Evolutionary conservation across 23 tunicate genomes (phyloP), one percentile per base, ranked within the genome.

Genomic region (Halocynthia roretzi): DNA sequence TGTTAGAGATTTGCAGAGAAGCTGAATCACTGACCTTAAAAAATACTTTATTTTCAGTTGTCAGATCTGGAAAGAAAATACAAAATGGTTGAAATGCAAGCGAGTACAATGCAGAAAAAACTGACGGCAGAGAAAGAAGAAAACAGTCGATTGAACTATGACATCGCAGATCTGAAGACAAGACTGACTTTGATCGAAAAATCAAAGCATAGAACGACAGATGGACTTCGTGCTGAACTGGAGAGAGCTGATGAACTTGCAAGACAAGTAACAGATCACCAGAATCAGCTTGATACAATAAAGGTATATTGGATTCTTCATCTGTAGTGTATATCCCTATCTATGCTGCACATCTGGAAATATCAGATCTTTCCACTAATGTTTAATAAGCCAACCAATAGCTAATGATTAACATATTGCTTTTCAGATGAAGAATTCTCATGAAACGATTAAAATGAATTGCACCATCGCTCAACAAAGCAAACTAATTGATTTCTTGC

Each of bases 401-500:
- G 62, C 14, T 57, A n/a, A n/a, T n/a, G n/a, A n/a, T n/a, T n/a
- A 1, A 60, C 18, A 60, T 76, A 44, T 54, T 14, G 11, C 12
- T 61, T 69, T 77, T 6, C 58, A 92, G 98, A 64, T 92, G 78
- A 85, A 92, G 68, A 73, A 78, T 63, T 79, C 88, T 8, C 98
- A 92, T 49, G 98, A 86, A 65, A 61, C 82, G 50, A 74, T 92
- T 22, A 62, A 82, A 50, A 51, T 92, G 75, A 92, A 92, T 71
- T 78, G 98, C 69, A 89, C 89, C 14, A 80, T 86, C 51, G 82
- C 76, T 18, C 98, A 92, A 67, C 98, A 92, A 78, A 78, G 76
- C 15, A 92, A 92, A 68, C 56, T 86, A 5, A 92, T 92, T 53
- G 98, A 92, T 72, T 92, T 92, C 78, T 70, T 92, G 12, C 98